phyloP scores from a whole-genome alignment of 2,113 vertebrate genomes.

The Brachirus orientalis region DNA sequence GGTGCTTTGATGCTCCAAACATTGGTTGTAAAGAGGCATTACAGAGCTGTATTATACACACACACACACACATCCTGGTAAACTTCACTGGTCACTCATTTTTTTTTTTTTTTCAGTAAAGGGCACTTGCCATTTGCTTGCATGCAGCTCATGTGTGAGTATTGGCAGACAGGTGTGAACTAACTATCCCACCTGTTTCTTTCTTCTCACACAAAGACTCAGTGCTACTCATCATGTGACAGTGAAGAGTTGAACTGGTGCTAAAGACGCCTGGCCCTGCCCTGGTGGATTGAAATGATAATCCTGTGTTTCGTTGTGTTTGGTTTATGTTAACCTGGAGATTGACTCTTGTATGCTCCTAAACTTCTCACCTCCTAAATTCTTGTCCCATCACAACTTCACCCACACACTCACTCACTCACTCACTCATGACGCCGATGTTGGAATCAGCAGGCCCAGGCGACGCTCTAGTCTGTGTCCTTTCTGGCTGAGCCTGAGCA shows the following conservation, averaged over 20 bases:
- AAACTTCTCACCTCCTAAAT: neutral
- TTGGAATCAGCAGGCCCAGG: neutral
- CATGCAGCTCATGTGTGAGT: neutral
- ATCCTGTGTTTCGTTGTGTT: neutral
- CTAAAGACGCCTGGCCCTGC: slow-evolving; percentile 1
- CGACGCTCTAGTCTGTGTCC: neutral
- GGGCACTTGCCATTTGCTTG: slow-evolving; percentile 10
- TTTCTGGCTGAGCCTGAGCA: neutral
- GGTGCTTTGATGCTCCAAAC: slow-evolving; percentile 21
- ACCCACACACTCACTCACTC: neutral
- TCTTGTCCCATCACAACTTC: neutral
- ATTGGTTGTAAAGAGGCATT: slow-evolving; percentile 13
- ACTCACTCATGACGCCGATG: neutral
- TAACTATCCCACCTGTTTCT: slow-evolving; percentile 9
- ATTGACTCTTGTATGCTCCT: neutral
- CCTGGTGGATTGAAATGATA: neutral
- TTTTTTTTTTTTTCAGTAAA: slow-evolving; percentile 7
- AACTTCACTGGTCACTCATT: too few relatives aligned
- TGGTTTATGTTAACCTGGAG: neutral
- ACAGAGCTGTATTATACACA: neutral
- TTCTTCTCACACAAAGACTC: neutral
- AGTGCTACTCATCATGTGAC: neutral
- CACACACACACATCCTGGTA: neutral
- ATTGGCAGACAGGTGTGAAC: neutral
- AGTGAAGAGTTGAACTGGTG: slow-evolving; percentile 11